Base-by-base conservation (phyloP, 2,888 invertebrate genomes). In the Sarcophaga rosellei region DNA sequence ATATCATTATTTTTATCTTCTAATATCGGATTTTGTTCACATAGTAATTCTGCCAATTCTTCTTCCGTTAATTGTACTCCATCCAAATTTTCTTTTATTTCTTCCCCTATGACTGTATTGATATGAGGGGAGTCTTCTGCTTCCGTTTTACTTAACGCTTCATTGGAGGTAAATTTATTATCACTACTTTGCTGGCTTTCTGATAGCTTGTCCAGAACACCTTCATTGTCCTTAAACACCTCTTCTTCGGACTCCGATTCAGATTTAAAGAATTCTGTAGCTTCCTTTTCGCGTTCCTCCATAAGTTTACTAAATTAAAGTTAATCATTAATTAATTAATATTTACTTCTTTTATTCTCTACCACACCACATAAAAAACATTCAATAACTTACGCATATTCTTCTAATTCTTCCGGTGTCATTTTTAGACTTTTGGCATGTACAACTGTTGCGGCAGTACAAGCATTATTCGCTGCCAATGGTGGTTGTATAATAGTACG, bases 261-360 rank as follows among this genome's bases (percentile, higher is more conserved):
- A 88, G 96, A 96, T 93, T 96, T 96, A 89, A 96, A 97, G 90
- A 97, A 95, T 89, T 95, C 94, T 89, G 95, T 95, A 75, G 96
- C 95, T 93, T 96, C 96, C 91, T 96, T 96, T 89, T 96, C 96
- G 76, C 96, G 95, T 90, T 96, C 95, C 90, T 96, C 95, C 88
- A 97, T 93, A 78, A 95, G 94, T 92, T 95, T 94, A 0, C 96
- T 97, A 89, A 53, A 53, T 15, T 15, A 0, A 81, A 66, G 44
- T 15, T 72, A 65, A 53, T 25, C 23, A n/a, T 63, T 63, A 35
- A n/a, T n/a, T 35, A 3, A 35, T 35, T 35, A 35, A 35, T 35
- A 35, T 35, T 35, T 35, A 35, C 35, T 35, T 35, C 8, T 35
- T 35, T 35, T 35, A 35, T 35, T 35, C 10, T 35, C 8, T 10